A percentile compares a stretch with the other conserved stretches of the same genome.
Evolutionary conservation across 2,888 invertebrate species (phyloP).

Genomic region (Hirtodrosophila duncani): DNA sequence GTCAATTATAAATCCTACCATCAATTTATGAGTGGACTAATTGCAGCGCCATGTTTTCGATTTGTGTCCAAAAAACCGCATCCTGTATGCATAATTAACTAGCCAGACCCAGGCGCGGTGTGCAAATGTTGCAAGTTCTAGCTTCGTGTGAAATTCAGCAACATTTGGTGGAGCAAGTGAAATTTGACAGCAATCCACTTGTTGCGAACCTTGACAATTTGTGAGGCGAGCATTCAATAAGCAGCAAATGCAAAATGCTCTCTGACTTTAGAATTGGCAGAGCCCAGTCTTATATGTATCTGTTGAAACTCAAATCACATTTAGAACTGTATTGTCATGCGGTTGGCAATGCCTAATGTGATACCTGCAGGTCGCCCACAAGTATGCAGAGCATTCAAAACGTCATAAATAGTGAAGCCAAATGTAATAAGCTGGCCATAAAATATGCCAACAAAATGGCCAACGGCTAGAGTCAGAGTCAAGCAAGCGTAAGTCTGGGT

Average conservation of each 20-base stretch:
- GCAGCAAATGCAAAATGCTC: slow-evolving; percentile 33
- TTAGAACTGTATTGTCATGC: too few species aligned
- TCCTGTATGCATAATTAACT: slow-evolving; percentile 66
- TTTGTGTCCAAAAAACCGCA: neutral
- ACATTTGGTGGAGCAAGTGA: slow-evolving; percentile 32
- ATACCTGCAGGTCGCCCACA: too few species aligned
- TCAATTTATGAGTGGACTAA: neutral
- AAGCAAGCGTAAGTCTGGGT: slow-evolving; percentile 37
- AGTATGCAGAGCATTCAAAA: too few species aligned
- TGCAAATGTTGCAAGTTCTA: neutral
- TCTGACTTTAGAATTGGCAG: too few species aligned
- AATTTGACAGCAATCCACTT: slow-evolving; percentile 23
- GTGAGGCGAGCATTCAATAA: too few species aligned
- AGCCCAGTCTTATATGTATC: too few species aligned
- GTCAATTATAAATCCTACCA: slow-evolving; percentile 3
- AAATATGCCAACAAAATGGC: slow-evolving; percentile 55
- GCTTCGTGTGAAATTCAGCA: slow-evolving; percentile 6
- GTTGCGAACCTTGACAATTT: neutral
- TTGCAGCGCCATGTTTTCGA: slow-evolving; percentile 42
- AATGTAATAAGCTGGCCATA: slow-evolving; percentile 48
- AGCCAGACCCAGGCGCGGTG: slow-evolving; percentile 24
- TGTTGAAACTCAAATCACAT: too few species aligned
- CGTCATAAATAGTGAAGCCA: slow-evolving; percentile 27
- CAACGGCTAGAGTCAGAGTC: slow-evolving; percentile 28
- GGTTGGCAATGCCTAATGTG: too few species aligned